Conservation (phyloP, 2,797 vertebrate species). For the Adrianichthys oophorus region DNA sequence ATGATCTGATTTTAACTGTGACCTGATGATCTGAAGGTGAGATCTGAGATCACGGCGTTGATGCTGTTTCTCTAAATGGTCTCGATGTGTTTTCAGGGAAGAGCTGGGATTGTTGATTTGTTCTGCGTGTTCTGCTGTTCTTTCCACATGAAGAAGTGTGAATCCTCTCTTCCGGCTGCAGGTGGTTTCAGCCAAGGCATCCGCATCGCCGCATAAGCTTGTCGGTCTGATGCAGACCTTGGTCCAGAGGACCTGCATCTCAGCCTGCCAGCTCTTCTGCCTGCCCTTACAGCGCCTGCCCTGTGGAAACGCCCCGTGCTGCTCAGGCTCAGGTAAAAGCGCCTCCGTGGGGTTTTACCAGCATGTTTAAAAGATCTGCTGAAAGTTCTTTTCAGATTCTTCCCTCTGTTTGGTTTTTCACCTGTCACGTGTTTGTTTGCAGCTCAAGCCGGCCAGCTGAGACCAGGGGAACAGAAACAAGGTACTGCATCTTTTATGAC, state of each 20-base stretch:
- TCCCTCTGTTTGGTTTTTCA: background rate
- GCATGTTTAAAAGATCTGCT: background rate
- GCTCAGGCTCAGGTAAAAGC: slow-evolving; percentile 52
- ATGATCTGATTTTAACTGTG: too few relatives aligned
- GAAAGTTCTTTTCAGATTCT: background rate
- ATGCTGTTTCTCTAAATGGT: too few relatives aligned
- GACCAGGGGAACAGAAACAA: slow-evolving; percentile 21
- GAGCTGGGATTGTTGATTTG: too few relatives aligned
- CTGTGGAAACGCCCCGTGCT: slow-evolving; percentile 29
- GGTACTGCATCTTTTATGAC: slow-evolving; percentile 31
- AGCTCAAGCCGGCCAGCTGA: slow-evolving; percentile 31
- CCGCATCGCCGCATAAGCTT: slow-evolving; percentile 38
- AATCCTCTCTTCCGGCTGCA: background rate
- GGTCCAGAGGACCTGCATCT: slow-evolving; percentile 51
- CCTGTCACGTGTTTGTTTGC: background rate
- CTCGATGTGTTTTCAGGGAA: too few relatives aligned
- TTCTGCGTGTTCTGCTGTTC: too few relatives aligned
- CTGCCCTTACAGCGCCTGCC: slow-evolving; percentile 34
- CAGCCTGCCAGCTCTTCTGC: slow-evolving; percentile 58
- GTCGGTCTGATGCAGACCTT: slow-evolving; percentile 48
- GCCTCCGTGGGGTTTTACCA: background rate
- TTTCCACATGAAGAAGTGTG: too few relatives aligned
- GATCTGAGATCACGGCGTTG: too few relatives aligned
- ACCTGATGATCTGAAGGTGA: too few relatives aligned
- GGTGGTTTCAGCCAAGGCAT: slow-evolving; percentile 7